Evolutionary conservation across 2,113 vertebrate genomes (phyloP), one percentile per base, ranked within the genome.

Genomic region (Hoplias malabaricus): DNA sequence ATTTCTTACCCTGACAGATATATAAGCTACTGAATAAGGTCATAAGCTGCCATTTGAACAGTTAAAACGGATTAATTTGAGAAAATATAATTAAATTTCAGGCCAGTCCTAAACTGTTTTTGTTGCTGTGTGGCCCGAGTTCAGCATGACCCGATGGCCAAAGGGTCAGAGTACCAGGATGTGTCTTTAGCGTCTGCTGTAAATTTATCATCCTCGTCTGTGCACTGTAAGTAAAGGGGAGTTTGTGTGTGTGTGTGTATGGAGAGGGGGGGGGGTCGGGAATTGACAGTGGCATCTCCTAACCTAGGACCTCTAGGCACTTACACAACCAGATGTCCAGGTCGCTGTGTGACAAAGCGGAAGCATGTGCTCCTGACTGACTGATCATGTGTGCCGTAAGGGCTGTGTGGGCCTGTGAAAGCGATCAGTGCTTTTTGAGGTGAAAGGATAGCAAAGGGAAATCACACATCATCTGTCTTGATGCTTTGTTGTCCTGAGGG

Each of bases 121-220:
- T 25, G 27, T 46, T 23, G 23, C 13, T 4, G 21, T 48, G 29
- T 61, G 29, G 12, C 61, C 38, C 84, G 73, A 82, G 73, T 81
- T 72, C 68, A 75, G 79, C 66, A 69, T 79, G 84, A 87, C 86
- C 80, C 43, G 65, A 57, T 82, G 85, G 87, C 84, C 81, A 48
- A 48, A 19, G 86, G 86, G 90, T 92, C 90, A 88, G 83, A 74
- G 81, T 59, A 73, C 80, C 86, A 80, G 81, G 84, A 86, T 79
- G 78, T 81, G 79, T 66, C 75, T 88, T 82, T 62, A 63, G 80
- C 74, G 81, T 85, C 79, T 84, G 82, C 84, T 88, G 84, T 85
- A 86, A 88, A 87, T 87, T 85, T 77, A 80, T 83, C 81, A 80
- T 78, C 75, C 59, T 34, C 75, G 73, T 82, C 71, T 73, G 73